Evolutionary conservation across 2,888 invertebrate genomes (phyloP), one percentile per base, ranked within the genome.

Genomic region (Caenorhabditis sp.): DNA sequence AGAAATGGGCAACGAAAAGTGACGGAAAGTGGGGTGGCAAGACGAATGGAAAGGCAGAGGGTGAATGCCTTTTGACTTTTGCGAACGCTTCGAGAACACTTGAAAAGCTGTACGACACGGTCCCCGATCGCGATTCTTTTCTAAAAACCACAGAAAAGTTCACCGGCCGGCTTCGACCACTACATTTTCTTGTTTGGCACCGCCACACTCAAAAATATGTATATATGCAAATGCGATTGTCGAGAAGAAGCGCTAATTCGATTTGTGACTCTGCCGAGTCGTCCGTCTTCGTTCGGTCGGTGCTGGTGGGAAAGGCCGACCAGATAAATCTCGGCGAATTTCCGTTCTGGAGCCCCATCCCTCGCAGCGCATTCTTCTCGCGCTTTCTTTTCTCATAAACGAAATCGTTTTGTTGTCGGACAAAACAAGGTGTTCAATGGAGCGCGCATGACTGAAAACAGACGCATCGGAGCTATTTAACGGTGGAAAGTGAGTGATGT

Each of bases 221-320:
- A 63, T 53, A 59, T 68, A 68, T 68, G 58, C 59, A 68, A 68
- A 68, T 66, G 26, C 56, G 66, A 66, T 66, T 66, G 66, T 66
- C 39, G 17, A 50, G 50, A 43, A 30, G 52, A 20, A 39, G 50
- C 52, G 58, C 68, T 68, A 68, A 68, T 68, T 68, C 68, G 59
- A 59, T 68, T 68, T 68, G 58, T 41, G 39, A 48, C 48, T 56
- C 56, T 52, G 6, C 37, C 15, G 13, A 32, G 37, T 20, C 46
- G 30, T 7, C n/a, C n/a, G n/a, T n/a, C n/a, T n/a, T n/a, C n/a
- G n/a, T n/a, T n/a, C n/a, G n/a, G n/a, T n/a, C n/a, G n/a, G n/a
- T n/a, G n/a, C n/a, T n/a, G n/a, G n/a, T n/a, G n/a, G n/a, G n/a
- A n/a, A n/a, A n/a, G n/a, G n/a, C n/a, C 9, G 2, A 13, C 35